Evolutionary conservation across 1,140 invertebrate genomes (phyloP), one percentile per base, ranked within the genome.

Genomic region (Onthophagus taurus): DNA sequence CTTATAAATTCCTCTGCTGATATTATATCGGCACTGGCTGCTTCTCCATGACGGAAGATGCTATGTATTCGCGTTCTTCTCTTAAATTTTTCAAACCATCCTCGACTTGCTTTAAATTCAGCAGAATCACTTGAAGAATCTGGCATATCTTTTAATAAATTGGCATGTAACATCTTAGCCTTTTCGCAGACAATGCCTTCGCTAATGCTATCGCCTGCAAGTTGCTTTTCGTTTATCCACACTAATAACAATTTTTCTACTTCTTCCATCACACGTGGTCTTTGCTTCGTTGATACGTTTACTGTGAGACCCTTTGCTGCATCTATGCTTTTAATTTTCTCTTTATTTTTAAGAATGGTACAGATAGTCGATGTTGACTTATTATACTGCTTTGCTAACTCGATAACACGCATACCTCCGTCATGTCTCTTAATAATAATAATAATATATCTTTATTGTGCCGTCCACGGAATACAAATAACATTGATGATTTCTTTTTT

Each of bases 211-310:
- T 39, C 19, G 8, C 38, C 38, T 7, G 23, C 26, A 12, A 29
- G 14, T n/a, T 42, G 38, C 16, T 29, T 42, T 14, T 29, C 24
- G 12, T 29, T 42, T 14, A 30, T 42, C 26, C 23, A 30, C 19
- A 50, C 30, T 8, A 56, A 33, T 7, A 52, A 34, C 23, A 50
- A 47, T 24, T 49, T 52, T 42, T 51, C 53, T 20, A 50, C 37
- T 34, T 50, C 37, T 45, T 52, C 48, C 14, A 46, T 30, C 17
- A 45, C 31, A 16, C 19, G 42, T 30, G 31, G 23, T 13, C 33
- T 13, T 47, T 44, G 46, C 21, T 45, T 54, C 11, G 49, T 41
- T 29, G 29, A 34, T 29, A 29, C 26, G n/a, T n/a, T n/a, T n/a
- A n/a, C n/a, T n/a, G n/a, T n/a, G n/a, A n/a, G n/a, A n/a, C n/a